These are phyloP conservation scores for Nudaria mundana DNA, from an alignment of 2,888 invertebrate genomes.

Conservation along the genomic window DNA sequence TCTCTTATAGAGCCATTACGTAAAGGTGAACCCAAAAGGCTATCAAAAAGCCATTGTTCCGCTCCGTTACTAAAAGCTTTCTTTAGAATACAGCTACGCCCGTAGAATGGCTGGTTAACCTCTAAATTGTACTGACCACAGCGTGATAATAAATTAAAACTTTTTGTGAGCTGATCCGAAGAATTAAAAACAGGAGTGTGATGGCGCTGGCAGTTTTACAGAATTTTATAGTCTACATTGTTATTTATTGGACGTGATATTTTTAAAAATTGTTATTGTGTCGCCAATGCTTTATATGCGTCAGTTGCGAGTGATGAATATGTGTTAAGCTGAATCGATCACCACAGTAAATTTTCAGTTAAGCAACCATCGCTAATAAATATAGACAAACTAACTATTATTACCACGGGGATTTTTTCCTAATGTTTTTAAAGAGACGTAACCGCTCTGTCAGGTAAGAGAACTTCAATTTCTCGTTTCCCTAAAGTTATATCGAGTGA, in stretches of 20 bases:
- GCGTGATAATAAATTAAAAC: slow-evolving; percentile 24
- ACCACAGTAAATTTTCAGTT: too few species aligned
- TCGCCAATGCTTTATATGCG: slow-evolving; percentile 33
- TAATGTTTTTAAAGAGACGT: too few species aligned
- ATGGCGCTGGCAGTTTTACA: slow-evolving; percentile 21
- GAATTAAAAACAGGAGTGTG: slow-evolving; percentile 26
- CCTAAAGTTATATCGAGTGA: too few species aligned
- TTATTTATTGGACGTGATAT: slow-evolving; percentile 31
- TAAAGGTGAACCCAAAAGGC: neutral
- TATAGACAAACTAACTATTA: too few species aligned
- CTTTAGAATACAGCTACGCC: neutral
- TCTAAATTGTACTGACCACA: slow-evolving; percentile 13
- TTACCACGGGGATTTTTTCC: too few species aligned
- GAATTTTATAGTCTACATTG: slow-evolving; percentile 14
- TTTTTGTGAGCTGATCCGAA: slow-evolving; percentile 18
- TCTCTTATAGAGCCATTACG: neutral
- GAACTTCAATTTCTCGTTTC: too few species aligned
- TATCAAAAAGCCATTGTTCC: slow-evolving; percentile 1
- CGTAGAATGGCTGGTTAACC: slow-evolving; percentile 7
- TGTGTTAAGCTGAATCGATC: slow-evolving; percentile 20
- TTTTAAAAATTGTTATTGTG: slow-evolving; percentile 28
- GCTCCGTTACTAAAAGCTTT: slow-evolving; percentile 4
- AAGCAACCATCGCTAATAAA: too few species aligned
- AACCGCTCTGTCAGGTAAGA: too few species aligned
- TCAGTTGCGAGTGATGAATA: slow-evolving; percentile 18